Evolutionary conservation across 2,888 invertebrate species (phyloP).

Genomic region (Nomada ruficornis): DNA sequence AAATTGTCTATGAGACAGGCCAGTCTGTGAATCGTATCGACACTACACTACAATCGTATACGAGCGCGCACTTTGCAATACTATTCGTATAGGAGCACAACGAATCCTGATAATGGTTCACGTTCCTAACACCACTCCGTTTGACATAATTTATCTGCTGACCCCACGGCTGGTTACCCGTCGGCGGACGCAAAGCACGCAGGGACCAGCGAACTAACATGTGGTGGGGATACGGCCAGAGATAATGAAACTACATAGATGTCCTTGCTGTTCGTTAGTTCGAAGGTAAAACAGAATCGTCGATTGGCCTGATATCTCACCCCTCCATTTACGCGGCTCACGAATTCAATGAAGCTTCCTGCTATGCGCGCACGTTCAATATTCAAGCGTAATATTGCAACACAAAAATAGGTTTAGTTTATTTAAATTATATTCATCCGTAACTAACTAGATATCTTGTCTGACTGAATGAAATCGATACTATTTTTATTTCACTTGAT

Average conservation of each 20-base stretch:
- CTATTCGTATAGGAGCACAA: slow-evolving; percentile 32
- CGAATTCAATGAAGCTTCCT: background rate
- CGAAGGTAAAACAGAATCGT: slow-evolving; percentile 6
- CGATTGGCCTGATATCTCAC: slow-evolving; percentile 8
- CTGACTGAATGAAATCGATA: background rate
- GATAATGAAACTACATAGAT: slow-evolving; percentile 43
- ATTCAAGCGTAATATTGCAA: background rate
- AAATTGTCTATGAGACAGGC: slow-evolving; percentile 18
- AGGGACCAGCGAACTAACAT: slow-evolving; percentile 52
- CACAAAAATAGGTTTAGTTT: background rate
- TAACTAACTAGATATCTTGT: background rate
- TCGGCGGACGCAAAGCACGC: slow-evolving; percentile 64
- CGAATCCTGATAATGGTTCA: slow-evolving; percentile 55
- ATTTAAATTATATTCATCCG: background rate
- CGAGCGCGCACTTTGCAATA: slow-evolving; percentile 49
- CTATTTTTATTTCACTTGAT: background rate
- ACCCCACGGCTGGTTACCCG: slow-evolving; percentile 68
- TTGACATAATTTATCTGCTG: slow-evolving; percentile 74
- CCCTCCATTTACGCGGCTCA: slow-evolving; percentile 22
- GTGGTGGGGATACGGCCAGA: slow-evolving; percentile 54
- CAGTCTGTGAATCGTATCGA: slow-evolving; percentile 20
- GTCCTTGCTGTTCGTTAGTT: slow-evolving; percentile 2
- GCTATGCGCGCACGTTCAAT: background rate
- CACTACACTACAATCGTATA: slow-evolving; percentile 28
- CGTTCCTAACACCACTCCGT: slow-evolving; percentile 67